Evolutionary conservation across 2,797 vertebrate species (phyloP).

Genomic region (Ibycter americanus): DNA sequence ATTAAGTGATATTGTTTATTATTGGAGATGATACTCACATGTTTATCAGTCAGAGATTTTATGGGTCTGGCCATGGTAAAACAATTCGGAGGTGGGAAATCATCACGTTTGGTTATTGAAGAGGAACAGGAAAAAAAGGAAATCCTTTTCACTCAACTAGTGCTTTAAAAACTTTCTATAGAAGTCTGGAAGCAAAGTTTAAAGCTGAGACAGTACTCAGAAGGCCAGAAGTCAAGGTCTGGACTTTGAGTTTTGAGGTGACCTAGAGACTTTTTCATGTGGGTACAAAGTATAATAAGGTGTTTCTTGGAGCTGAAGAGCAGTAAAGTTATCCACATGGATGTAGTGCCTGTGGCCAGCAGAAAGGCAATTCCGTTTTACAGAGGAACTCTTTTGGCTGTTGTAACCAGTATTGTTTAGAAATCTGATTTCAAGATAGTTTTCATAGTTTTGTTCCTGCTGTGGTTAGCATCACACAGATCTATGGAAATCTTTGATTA

Average conservation of each 20-base stretch:
- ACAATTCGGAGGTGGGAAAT: neutral
- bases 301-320: neutral
- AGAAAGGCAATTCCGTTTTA: neutral
- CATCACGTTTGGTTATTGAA: neutral
- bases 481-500: neutral
- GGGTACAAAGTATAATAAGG: neutral
- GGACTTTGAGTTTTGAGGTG: neutral
- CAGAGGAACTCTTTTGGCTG: neutral
- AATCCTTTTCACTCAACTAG: neutral
- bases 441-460: neutral
- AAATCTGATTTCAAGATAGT: neutral
- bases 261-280: neutral
- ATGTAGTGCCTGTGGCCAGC: neutral
- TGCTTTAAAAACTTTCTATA: neutral
- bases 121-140: neutral
- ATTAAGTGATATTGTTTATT: neutral
- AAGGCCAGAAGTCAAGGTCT: neutral
- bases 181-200: neutral
- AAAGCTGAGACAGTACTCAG: neutral
- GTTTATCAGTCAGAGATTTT: neutral
- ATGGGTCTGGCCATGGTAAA: neutral
- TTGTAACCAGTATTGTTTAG: neutral
- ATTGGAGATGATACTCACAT: neutral
- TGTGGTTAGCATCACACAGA: neutral
- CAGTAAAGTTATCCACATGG: neutral